These are phyloP conservation scores for Oryctes rhinoceros DNA, from an alignment of 1,140 invertebrate species.

Conservation along the genomic window DNA sequence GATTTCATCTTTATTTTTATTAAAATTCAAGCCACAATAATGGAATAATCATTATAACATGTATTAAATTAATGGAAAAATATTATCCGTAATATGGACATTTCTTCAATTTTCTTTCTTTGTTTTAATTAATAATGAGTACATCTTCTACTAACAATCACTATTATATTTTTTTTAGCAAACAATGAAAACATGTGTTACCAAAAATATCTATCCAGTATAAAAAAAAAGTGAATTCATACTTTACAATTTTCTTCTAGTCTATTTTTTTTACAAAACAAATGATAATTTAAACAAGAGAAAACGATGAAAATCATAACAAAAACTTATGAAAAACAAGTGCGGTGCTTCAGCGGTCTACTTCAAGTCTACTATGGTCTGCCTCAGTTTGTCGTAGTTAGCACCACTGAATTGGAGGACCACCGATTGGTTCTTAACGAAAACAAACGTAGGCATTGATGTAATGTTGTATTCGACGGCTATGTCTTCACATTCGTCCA, in stretches of 20 bases:
- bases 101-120: neutral
- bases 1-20: neutral
- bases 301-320: slow-evolving; percentile 9
- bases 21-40: neutral
- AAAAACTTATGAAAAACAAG: slow-evolving; percentile 5
- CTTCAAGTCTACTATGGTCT: slow-evolving; percentile 69
- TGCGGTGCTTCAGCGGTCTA: slow-evolving; percentile 50
- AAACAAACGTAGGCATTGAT: slow-evolving; percentile 94
- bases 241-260: neutral
- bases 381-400: slow-evolving; percentile 76
- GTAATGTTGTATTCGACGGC: slow-evolving; percentile 81
- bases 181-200: neutral
- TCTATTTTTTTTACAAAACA: neutral
- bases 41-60: neutral
- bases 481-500: slow-evolving; percentile 88
- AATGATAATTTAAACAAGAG: slow-evolving; percentile 1
- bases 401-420: slow-evolving; percentile 82
- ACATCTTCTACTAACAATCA: neutral
- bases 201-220: neutral
- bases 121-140: neutral
- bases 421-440: slow-evolving; percentile 79
- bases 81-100: neutral
- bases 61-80: neutral
- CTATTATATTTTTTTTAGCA: neutral
- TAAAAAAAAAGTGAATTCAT: neutral